Evolutionary conservation across 1,140 invertebrate genomes (phyloP).

Genomic region (Babylonia areolata): DNA sequence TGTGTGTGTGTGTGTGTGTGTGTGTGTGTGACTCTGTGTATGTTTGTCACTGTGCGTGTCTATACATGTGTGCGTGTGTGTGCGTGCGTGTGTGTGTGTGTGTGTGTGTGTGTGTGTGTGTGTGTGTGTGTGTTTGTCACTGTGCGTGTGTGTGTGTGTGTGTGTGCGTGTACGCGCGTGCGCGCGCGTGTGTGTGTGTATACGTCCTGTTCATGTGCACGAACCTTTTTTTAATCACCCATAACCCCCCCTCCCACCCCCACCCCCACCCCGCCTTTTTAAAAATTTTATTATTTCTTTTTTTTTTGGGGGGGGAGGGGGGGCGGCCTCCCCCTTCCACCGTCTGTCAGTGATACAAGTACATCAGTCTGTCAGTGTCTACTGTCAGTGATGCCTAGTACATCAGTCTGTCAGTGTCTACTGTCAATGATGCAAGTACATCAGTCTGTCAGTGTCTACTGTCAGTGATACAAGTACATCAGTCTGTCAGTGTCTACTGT

Average conservation of each 20-base stretch:
- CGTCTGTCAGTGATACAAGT: too few species aligned
- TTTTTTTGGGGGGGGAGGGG: too few species aligned
- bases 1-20: neutral
- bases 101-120: neutral
- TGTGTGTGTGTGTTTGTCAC: too few species aligned
- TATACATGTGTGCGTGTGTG: neutral
- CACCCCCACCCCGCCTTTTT: too few species aligned
- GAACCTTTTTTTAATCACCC: too few species aligned
- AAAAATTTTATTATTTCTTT: too few species aligned
- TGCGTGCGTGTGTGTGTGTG: neutral
- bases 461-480: neutral
- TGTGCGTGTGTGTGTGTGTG: constrained; percentile 16
- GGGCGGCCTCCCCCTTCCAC: too few species aligned
- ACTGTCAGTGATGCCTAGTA: neutral
- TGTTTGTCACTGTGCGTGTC: neutral
- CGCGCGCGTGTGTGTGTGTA: too few species aligned
- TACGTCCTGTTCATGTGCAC: too few species aligned
- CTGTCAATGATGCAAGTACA: too few species aligned
- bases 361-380: neutral
- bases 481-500: neutral
- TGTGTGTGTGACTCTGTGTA: neutral
- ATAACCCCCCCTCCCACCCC: too few species aligned
- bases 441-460: too few species aligned
- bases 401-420: neutral
- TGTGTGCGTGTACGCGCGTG: neutral